Base-by-base conservation (phyloP, 1,140 invertebrate genomes). In the Drosophila sturtevanti region DNA sequence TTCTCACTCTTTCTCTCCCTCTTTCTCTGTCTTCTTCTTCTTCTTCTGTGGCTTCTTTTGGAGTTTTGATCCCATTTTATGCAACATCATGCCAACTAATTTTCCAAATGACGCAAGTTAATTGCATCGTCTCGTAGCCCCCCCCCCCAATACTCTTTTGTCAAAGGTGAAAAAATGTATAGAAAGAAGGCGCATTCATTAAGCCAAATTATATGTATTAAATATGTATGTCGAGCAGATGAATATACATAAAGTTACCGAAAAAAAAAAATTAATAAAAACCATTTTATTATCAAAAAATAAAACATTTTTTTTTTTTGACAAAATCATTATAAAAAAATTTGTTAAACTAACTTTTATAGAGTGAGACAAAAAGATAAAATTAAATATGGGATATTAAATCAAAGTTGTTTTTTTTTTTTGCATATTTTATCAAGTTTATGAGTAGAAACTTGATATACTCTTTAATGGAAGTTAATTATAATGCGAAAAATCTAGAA, bases 21-120 rank as follows among this genome's bases (percentile, higher is more conserved):
- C 34, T 10, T 22, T 12, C 14, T n/a, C 6, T 27, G 11, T 0
- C 44, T 27, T 52, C 34, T 44, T 27, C 14, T 14, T 14, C 21
- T 35, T 21, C 37, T 14, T 16, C 22, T 31, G 18, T 41, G 55
- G 44, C 41, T 63, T 44, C 56, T 38, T 9, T 9, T 35, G 14
- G 58, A 12, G 5, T 12, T 14, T 63, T 18, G 12, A 9, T 14
- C 37, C 34, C 38, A 54, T 78, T 73, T 81, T 86, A 60, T 75
- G 79, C 84, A 87, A 69, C 84, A 87, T 87, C 84, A 89, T 89
- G 84, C 64, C 79, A 79, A 77, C 84, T 84, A 87, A 89, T 82
- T 87, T 87, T 82, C 82, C 77, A 89, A 79, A 87, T 87, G 79
- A 89, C 79, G 84, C 79, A 87, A 82, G 84, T 82, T 82, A 87